A percentile compares a stretch with the other conserved stretches of the same genome.
Conservation (phyloP, 2,888 invertebrate genomes). For the Ochropacha duplaris region DNA sequence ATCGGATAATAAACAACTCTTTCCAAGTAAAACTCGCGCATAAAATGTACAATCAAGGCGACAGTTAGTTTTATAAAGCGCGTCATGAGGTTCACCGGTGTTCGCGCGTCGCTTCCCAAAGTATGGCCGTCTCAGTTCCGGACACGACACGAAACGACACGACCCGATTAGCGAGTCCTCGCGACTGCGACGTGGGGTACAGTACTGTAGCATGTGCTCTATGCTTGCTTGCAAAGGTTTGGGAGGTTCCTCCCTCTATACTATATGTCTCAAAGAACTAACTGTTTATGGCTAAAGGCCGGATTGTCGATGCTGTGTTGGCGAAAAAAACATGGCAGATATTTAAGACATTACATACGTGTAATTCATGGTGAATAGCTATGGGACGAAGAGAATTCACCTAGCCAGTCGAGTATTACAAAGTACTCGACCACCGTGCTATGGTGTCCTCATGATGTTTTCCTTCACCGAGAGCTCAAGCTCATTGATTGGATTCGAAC, state of each 20-base stretch:
- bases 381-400: too few species aligned
- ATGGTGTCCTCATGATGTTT: too few species aligned
- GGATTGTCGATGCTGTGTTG: too few species aligned
- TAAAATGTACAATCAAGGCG: background rate
- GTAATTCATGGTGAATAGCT: too few species aligned
- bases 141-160: background rate
- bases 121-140: constrained; percentile 12
- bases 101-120: constrained; percentile 6
- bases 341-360: too few species aligned
- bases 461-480: too few species aligned
- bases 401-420: too few species aligned
- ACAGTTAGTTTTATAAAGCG: background rate
- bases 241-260: background rate
- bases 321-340: too few species aligned
- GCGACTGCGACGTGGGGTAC: background rate
- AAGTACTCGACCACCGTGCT: too few species aligned
- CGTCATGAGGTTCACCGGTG: background rate
- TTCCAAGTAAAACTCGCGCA: too few species aligned
- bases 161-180: background rate
- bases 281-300: background rate
- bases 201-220: background rate
- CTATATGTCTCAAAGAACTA: background rate
- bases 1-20: too few species aligned
- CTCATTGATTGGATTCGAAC: too few species aligned
- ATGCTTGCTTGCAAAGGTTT: background rate